Evolutionary conservation across 2,888 invertebrate genomes (phyloP).

Genomic region (Sesia bembeciformis): DNA sequence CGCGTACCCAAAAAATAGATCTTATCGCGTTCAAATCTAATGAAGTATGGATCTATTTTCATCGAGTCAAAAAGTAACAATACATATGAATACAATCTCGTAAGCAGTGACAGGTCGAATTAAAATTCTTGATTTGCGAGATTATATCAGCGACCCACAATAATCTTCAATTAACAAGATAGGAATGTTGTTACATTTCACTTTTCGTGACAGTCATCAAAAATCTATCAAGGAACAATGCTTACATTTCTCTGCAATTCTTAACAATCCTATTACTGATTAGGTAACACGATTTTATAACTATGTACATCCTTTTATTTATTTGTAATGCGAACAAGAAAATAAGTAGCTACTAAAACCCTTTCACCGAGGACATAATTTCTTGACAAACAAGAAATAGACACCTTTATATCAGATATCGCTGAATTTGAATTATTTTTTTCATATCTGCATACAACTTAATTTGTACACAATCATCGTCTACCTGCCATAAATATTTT

Average conservation of each 20-base stretch:
- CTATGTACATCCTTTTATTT: not conserved
- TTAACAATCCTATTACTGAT: not conserved
- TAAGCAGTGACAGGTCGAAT: slow-evolving; percentile 28
- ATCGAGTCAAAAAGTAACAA: slow-evolving; percentile 10
- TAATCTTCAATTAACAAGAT: slow-evolving; percentile 25
- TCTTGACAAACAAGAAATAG: slow-evolving; percentile 1
- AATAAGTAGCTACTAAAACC: slow-evolving; percentile 2
- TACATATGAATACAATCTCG: slow-evolving; percentile 4
- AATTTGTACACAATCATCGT: not conserved
- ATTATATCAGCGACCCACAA: slow-evolving; percentile 22
- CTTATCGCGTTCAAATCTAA: slow-evolving; percentile 19
- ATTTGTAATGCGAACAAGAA: not conserved
- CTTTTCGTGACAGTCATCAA: not conserved
- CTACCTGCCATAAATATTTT: slow-evolving; percentile 30
- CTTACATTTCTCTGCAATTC: not conserved
- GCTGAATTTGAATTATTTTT: not conserved
- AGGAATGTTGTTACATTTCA: not conserved
- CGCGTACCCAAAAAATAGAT: slow-evolving; percentile 21
- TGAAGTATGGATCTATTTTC: slow-evolving; percentile 20
- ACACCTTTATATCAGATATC: too few species aligned
- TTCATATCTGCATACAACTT: not conserved
- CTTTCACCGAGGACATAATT: slow-evolving; percentile 3
- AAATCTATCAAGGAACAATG: not conserved
- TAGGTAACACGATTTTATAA: not conserved
- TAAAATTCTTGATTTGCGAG: slow-evolving; percentile 28